Evolutionary conservation across 2,797 vertebrate genomes (phyloP), one percentile per base, ranked within the genome.

Genomic region (Arrhamphus sclerolepis): DNA sequence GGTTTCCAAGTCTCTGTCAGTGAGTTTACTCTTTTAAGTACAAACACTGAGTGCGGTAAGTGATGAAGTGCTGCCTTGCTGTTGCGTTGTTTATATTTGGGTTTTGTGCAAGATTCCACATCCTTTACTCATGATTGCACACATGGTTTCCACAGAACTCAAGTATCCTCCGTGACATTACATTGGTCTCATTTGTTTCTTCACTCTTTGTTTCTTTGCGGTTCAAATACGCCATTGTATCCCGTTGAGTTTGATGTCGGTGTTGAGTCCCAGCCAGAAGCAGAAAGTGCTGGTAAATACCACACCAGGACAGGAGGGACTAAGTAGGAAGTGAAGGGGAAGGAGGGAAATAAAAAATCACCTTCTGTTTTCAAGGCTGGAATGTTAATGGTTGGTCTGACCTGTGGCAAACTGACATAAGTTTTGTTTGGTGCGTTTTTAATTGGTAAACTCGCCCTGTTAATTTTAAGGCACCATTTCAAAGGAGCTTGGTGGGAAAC

Each of bases 341-440:
- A 72, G 18, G 64, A 48, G 56, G 1, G 62, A 66, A 78, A 75
- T 70, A 66, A 82, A 65, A 66, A 78, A 75, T 70, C 68, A 82
- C 77, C 59, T 71, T 86, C 70, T 86, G 77, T 82, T 88, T 82
- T 81, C 51, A 31, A 61, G 61, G 62, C 72, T 74, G 84, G 86
- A 84, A 89, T 90, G 83, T 85, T 86, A 86, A 88, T 81, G 72
- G 64, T 44, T 53, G 56, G 41, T 72, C 16, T 81, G 81, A 82
- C 72, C 73, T 52, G 62, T 13, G 44, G 49, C 52, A 62, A 48
- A 41, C 55, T 65, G 46, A 60, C 17, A 14, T 53, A 5, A 6
- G 14, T 42, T 54, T 26, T 20, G 26, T 76, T 69, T 42, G 1
- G n/a, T 49, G 50, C 16, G 40, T 76, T 34, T 51, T 13, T 17